These are phyloP conservation scores for Hyposoter didymator DNA, from an alignment of 2,888 invertebrate species.

Conservation along the genomic window DNA sequence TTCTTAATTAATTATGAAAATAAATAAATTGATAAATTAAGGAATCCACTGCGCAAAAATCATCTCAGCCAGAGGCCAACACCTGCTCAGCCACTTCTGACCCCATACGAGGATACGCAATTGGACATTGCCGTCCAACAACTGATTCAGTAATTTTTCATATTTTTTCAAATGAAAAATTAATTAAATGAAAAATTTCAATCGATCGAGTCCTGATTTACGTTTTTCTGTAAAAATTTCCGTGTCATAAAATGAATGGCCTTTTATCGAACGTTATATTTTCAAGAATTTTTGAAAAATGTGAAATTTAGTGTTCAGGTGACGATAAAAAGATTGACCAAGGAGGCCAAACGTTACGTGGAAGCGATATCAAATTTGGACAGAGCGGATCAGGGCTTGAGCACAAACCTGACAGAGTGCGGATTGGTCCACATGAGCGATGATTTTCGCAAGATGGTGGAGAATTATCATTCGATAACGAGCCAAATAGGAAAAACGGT, in stretches of 20 bases:
- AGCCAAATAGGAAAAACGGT: slow-evolving; percentile 81
- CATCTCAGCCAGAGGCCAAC: slow-evolving; percentile 79
- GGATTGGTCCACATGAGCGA: slow-evolving; percentile 82
- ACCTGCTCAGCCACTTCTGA: slow-evolving; percentile 79
- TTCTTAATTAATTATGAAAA: too few relatives aligned
- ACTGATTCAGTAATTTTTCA: slow-evolving; percentile 78
- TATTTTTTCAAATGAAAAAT: too few relatives aligned
- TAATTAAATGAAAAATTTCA: too few relatives aligned
- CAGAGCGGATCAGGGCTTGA: slow-evolving; percentile 82
- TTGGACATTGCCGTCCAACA: slow-evolving; percentile 81
- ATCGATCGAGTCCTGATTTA: too few relatives aligned
- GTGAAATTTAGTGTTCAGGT: slow-evolving; percentile 79
- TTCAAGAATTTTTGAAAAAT: background rate
- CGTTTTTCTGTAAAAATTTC: too few relatives aligned
- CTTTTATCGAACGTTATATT: background rate
- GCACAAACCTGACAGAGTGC: slow-evolving; percentile 82
- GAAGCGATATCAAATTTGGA: slow-evolving; percentile 79
- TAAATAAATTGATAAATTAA: slow-evolving; percentile 56
- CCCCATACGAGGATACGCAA: slow-evolving; percentile 80
- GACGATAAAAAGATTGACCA: slow-evolving; percentile 80
- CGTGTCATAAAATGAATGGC: too few relatives aligned
- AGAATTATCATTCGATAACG: slow-evolving; percentile 84
- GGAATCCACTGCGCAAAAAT: slow-evolving; percentile 81
- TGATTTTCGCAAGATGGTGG: slow-evolving; percentile 82
- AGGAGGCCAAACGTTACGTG: slow-evolving; percentile 83